Conservation (phyloP, 2,113 vertebrate species). For the Mixornis gularis region DNA sequence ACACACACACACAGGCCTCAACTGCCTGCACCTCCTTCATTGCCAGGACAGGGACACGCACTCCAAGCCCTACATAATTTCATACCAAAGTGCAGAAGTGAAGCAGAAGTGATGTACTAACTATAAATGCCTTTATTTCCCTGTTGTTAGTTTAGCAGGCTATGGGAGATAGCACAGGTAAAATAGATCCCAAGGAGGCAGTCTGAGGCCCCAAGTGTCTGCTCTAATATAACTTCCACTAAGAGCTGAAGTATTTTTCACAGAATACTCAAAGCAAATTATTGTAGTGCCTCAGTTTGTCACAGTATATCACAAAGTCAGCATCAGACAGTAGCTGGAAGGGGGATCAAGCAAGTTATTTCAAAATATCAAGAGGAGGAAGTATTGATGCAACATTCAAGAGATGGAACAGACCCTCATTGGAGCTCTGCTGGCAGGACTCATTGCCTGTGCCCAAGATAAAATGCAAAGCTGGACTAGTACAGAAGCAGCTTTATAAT, state of each 20-base stretch:
- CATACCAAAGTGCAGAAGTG: background rate
- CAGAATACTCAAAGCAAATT: background rate
- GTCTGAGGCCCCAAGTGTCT: background rate
- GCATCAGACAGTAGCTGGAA: background rate
- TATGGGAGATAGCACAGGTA: background rate
- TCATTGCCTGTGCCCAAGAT: background rate
- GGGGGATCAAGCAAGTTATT: background rate
- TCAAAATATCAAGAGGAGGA: background rate
- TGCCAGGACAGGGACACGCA: background rate
- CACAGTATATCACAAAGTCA: background rate
- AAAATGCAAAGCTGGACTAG: background rate
- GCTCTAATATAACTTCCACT: background rate
- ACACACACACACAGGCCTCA: fast-evolving
- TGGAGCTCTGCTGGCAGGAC: background rate
- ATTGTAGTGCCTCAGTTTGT: background rate
- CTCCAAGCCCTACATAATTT: background rate
- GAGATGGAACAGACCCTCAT: fast-evolving
- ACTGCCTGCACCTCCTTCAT: background rate
- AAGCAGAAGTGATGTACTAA: background rate
- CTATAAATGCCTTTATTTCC: background rate
- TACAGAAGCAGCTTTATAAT: background rate
- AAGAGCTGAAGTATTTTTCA: background rate
- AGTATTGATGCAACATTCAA: background rate
- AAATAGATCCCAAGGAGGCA: background rate
- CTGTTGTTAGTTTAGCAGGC: background rate